Conservation (phyloP, 2,888 invertebrate species). For the Tortrix viridana region DNA sequence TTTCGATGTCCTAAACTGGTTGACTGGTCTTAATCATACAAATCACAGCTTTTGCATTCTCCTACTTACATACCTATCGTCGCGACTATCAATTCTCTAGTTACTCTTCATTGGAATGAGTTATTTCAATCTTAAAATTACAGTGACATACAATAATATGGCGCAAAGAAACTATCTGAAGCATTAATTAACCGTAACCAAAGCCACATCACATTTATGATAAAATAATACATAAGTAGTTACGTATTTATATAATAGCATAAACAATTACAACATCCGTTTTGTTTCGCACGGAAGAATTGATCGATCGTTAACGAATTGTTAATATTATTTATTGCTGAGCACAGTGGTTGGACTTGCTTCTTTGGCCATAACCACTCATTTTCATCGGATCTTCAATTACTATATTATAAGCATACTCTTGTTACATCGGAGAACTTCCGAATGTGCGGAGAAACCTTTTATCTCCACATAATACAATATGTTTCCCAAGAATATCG, state of each 20-base stretch:
- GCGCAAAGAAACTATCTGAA: slow-evolving; percentile 57
- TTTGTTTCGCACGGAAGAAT: slow-evolving; percentile 22
- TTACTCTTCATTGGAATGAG: slow-evolving; percentile 75
- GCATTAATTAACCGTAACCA: slow-evolving; percentile 39
- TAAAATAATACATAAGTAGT: slow-evolving; percentile 22
- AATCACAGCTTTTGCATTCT: slow-evolving; percentile 83
- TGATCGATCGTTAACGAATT: slow-evolving; percentile 12
- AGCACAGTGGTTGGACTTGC: slow-evolving; percentile 1
- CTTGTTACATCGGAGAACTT: background rate
- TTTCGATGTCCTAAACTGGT: slow-evolving; percentile 84
- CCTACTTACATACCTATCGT: slow-evolving; percentile 74
- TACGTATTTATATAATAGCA: slow-evolving; percentile 32
- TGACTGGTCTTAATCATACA: slow-evolving; percentile 84
- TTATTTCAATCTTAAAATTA: slow-evolving; percentile 62
- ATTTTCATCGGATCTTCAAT: background rate
- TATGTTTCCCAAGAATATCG: no score
- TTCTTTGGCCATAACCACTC: background rate
- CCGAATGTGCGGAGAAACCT: background rate
- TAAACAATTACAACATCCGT: slow-evolving; percentile 34
- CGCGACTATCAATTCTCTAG: slow-evolving; percentile 74
- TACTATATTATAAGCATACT: background rate
- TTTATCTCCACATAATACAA: no score
- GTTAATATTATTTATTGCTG: background rate
- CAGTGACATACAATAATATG: slow-evolving; percentile 70
- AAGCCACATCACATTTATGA: slow-evolving; percentile 31